These are phyloP conservation scores for Tiaroga cobitis DNA, from an alignment of 2,797 vertebrate species.

Conservation along the genomic window DNA sequence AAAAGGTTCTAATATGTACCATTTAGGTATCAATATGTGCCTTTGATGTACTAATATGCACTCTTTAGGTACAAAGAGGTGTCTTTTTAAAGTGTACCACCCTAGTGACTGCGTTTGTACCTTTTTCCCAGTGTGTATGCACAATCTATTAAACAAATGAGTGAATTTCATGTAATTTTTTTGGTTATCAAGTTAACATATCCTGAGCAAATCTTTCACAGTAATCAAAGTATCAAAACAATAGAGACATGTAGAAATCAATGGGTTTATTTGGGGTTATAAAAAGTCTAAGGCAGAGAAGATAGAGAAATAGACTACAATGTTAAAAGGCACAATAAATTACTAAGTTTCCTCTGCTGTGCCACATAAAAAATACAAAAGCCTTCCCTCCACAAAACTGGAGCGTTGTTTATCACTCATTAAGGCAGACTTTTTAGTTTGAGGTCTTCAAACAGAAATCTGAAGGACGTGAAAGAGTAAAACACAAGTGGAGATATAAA, in stretches of 20 bases:
- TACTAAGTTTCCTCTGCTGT: constrained; percentile 75
- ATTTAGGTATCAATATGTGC: no score
- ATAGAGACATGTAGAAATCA: constrained; percentile 18
- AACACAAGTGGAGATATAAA: not conserved
- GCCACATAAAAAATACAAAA: constrained; percentile 76
- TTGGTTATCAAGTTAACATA: not conserved
- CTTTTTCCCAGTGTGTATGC: not conserved
- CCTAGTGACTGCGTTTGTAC: not conserved
- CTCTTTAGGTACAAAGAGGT: not conserved
- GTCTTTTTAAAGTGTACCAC: not conserved
- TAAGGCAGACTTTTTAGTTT: constrained; percentile 53
- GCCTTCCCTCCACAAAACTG: constrained; percentile 69
- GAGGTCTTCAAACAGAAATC: constrained; percentile 39
- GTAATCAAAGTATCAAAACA: constrained; percentile 1
- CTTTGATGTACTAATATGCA: not conserved
- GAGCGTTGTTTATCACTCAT: constrained; percentile 33
- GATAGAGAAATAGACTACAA: constrained; percentile 63
- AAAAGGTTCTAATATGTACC: not conserved
- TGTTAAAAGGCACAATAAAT: constrained; percentile 82
- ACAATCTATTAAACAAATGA: not conserved
- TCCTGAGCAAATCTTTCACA: not conserved
- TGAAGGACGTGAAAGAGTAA: constrained; percentile 12
- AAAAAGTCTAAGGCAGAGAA: constrained; percentile 50
- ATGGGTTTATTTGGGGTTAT: constrained; percentile 56
- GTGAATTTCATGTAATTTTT: not conserved